Percentiles rank a stretch among this genome's conserved stretches.
Evolutionary conservation across 2,888 invertebrate species (phyloP).

Genomic region (Perdita meconis): DNA sequence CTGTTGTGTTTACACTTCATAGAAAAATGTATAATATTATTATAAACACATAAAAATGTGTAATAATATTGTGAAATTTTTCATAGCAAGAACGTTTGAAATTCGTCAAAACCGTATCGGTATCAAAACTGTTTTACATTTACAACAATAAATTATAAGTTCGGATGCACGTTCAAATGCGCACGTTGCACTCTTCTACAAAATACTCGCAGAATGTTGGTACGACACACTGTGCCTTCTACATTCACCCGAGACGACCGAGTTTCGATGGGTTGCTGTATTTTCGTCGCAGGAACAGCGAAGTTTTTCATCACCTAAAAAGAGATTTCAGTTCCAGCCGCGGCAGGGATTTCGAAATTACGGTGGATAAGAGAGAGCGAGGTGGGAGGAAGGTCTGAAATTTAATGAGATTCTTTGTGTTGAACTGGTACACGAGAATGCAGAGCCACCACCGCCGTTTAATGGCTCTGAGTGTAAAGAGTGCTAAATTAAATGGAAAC

Average conservation of each 20-base stretch:
- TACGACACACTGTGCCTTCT: constrained; percentile 4
- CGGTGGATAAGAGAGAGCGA: background rate
- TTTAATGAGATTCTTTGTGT: constrained; percentile 52
- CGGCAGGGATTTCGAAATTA: constrained; percentile 32
- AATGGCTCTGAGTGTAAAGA: constrained; percentile 11
- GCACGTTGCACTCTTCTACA: background rate
- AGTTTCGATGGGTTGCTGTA: constrained; percentile 36
- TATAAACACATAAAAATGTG: too few relatives aligned
- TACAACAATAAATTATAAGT: background rate
- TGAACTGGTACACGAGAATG: constrained; percentile 28
- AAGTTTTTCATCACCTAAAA: constrained; percentile 29
- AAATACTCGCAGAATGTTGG: constrained; percentile 21
- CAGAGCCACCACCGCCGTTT: background rate
- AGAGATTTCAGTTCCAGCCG: constrained; percentile 26
- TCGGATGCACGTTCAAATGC: constrained; percentile 1
- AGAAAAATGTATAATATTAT: too few relatives aligned
- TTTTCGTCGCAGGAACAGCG: constrained; percentile 3
- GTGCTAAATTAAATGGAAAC: constrained; percentile 16
- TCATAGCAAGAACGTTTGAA: background rate
- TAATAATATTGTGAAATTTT: too few relatives aligned
- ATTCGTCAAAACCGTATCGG: background rate
- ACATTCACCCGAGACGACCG: constrained; percentile 31
- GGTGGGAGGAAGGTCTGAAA: constrained; percentile 15
- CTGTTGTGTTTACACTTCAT: too few relatives aligned
- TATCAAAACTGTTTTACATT: constrained; percentile 15